Evolutionary conservation across 2,797 vertebrate genomes (phyloP).

Genomic region (Clarias laeviceps): DNA sequence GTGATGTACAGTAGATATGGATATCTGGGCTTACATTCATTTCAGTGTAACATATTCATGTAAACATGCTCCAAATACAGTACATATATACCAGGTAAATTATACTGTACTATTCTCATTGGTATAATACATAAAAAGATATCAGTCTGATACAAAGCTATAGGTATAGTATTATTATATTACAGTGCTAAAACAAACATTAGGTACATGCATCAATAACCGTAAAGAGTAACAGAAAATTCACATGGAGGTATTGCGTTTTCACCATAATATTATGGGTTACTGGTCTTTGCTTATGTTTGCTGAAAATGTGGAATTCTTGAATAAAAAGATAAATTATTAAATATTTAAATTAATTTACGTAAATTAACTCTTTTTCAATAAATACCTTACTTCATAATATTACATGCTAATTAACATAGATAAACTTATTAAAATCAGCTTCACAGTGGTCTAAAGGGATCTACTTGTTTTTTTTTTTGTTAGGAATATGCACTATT

Average conservation of each 20-base stretch:
- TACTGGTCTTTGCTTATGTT: neutral
- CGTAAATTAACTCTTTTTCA: neutral
- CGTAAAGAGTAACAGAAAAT: neutral
- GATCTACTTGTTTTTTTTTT: neutral
- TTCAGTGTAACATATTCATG: conserved; percentile 9
- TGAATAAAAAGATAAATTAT: conserved; percentile 24
- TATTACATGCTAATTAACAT: neutral
- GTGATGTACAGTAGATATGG: conserved; percentile 24
- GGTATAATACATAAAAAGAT: neutral
- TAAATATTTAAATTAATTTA: conserved; percentile 21
- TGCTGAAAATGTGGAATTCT: neutral
- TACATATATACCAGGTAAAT: neutral
- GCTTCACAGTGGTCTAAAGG: conserved; percentile 22
- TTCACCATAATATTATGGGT: neutral
- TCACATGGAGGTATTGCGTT: neutral
- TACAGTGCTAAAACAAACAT: neutral
- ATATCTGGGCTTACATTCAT: neutral
- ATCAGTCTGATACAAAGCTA: neutral
- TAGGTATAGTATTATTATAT: neutral
- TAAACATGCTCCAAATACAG: conserved; percentile 34
- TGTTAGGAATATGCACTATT: conserved; percentile 4
- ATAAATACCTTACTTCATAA: conserved; percentile 1
- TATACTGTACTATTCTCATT: conserved; percentile 8
- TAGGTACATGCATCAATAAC: neutral
- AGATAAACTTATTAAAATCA: neutral